These are phyloP conservation scores for Steinernema khuongi DNA, from an alignment of 1,140 invertebrate species.

Conservation along the genomic window DNA sequence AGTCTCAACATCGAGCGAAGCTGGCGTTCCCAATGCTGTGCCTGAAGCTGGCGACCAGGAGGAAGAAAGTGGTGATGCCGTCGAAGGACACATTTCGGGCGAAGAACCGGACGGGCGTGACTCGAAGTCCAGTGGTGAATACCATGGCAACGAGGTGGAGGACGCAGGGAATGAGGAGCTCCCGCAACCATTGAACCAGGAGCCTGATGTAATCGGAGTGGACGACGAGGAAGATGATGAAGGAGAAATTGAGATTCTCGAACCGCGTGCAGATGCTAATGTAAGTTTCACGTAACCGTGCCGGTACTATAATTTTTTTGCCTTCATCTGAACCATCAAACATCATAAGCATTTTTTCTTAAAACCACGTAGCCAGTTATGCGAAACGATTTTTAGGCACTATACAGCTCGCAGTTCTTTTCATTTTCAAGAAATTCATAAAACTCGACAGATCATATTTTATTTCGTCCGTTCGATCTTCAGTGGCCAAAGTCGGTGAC, in stretches of 20 bases:
- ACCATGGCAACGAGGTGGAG: neutral
- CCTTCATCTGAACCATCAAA: too few species aligned
- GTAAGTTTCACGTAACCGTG: too few species aligned
- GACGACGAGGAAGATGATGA: neutral
- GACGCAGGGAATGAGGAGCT: neutral
- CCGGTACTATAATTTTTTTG: too few species aligned
- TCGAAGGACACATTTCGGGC: neutral
- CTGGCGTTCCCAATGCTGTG: neutral
- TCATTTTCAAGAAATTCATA: too few species aligned
- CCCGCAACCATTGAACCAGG: neutral
- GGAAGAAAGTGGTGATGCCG: neutral
- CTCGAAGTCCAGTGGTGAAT: neutral
- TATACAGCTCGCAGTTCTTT: too few species aligned
- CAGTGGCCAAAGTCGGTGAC: too few species aligned
- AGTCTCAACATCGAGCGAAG: constrained; percentile 5
- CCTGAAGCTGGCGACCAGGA: neutral
- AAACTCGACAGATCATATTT: too few species aligned
- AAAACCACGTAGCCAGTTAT: too few species aligned
- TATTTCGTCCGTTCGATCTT: too few species aligned
- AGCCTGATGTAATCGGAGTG: neutral
- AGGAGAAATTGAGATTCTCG: neutral
- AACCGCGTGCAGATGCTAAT: neutral
- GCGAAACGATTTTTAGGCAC: too few species aligned
- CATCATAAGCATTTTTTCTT: too few species aligned
- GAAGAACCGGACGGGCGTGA: neutral